phyloP scores from a whole-genome alignment of 2,888 invertebrate species.

The Sepioteuthis lessoniana region DNA sequence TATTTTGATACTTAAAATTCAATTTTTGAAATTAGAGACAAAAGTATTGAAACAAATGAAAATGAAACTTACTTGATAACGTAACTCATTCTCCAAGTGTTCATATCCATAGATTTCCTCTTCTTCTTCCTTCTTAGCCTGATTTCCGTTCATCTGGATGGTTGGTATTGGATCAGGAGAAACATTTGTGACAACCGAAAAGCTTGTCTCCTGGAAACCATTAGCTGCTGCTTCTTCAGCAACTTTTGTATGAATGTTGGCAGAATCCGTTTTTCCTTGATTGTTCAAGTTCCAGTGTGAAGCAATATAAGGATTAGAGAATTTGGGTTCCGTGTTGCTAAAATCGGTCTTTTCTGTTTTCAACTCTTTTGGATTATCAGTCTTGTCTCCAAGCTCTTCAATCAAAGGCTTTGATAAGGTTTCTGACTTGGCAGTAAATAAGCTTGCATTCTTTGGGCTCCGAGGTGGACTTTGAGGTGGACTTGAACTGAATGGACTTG shows the following conservation, averaged over 20 bases:
- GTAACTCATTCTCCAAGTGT: conserved; percentile 38
- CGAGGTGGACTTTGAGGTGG: not conserved
- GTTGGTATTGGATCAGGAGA: not conserved
- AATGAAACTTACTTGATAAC: not conserved
- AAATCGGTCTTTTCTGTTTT: not conserved
- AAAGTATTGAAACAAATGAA: not conserved
- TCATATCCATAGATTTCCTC: not conserved
- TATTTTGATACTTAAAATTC: not conserved
- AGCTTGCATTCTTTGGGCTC: not conserved
- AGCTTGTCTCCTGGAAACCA: not conserved
- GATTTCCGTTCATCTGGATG: conserved; percentile 6
- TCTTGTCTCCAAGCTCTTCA: not conserved
- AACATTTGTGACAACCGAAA: not conserved
- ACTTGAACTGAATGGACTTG: not conserved
- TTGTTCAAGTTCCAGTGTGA: conserved; percentile 36
- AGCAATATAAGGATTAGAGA: not conserved
- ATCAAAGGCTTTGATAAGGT: not conserved
- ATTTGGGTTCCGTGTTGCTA: not conserved
- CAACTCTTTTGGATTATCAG: not conserved
- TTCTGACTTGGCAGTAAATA: not conserved
- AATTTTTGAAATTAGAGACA: not conserved
- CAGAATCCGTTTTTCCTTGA: not conserved
- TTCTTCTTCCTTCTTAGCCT: not conserved
- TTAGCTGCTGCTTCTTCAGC: not conserved
- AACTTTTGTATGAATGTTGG: not conserved